phyloP scores from a whole-genome alignment of 2,113 vertebrate species.

The Lepidothrix coronata region DNA sequence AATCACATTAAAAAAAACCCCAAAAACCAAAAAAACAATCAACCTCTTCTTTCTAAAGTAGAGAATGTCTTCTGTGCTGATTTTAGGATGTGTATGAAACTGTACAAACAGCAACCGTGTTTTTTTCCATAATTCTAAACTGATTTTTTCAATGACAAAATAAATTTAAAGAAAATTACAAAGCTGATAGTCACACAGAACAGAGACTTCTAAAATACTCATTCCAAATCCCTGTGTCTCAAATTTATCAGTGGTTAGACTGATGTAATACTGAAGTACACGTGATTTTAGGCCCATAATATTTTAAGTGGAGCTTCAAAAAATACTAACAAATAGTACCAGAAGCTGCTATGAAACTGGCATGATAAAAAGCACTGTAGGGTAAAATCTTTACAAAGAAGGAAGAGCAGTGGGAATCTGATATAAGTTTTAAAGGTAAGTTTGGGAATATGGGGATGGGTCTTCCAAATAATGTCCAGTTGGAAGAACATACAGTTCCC shows the following conservation, averaged over 20 bases:
- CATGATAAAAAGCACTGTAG: not conserved
- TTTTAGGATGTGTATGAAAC: not conserved
- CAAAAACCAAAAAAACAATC: not conserved
- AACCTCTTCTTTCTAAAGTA: not conserved
- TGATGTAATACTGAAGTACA: not conserved
- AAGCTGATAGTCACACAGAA: not conserved
- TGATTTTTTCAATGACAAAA: not conserved
- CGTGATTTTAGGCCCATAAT: not conserved
- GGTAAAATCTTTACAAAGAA: not conserved
- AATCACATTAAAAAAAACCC: not conserved
- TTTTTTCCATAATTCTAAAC: not conserved
- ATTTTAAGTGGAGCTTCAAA: not conserved
- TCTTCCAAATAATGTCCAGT: not conserved
- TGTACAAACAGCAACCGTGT: not conserved
- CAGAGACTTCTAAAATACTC: not conserved
- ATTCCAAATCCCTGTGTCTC: not conserved
- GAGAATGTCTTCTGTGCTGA: not conserved
- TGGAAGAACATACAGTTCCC: not conserved
- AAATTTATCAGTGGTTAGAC: not conserved
- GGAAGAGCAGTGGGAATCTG: not conserved
- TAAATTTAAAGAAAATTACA: not conserved
- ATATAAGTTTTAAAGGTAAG: not conserved
- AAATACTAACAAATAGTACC: not conserved
- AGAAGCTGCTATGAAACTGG: slow-evolving; percentile 1
- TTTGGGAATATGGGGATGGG: not conserved